These are phyloP conservation scores for Microctonus hyperodae DNA, from an alignment of 2,888 invertebrate genomes.

Conservation along the genomic window DNA sequence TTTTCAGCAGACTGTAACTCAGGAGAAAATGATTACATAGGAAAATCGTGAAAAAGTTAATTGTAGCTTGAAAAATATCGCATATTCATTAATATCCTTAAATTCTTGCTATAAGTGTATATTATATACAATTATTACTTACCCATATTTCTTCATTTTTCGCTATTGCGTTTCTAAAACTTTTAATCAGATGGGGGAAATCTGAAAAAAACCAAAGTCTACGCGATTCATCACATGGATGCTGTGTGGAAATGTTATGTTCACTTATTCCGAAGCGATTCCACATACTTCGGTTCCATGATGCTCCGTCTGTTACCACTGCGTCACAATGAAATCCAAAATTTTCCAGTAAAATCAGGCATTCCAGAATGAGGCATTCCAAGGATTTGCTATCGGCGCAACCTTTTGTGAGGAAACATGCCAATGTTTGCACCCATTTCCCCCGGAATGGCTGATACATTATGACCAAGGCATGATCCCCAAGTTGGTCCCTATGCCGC, in stretches of 20 bases:
- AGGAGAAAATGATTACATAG: too few species aligned
- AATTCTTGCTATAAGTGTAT: too few species aligned
- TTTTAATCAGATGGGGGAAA: conserved; percentile 45
- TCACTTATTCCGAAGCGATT: conserved; percentile 36
- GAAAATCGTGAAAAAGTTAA: too few species aligned
- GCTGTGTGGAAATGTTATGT: conserved; percentile 36
- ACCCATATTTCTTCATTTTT: conserved; percentile 34
- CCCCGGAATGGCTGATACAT: conserved; percentile 44
- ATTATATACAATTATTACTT: too few species aligned
- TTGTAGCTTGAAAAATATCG: too few species aligned
- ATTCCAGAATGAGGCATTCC: conserved; percentile 42
- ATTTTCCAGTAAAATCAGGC: conserved; percentile 37
- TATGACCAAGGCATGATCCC: conserved; percentile 47
- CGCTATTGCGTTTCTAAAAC: conserved; percentile 37
- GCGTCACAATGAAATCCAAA: conserved; percentile 40
- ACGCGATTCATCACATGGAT: conserved; percentile 35
- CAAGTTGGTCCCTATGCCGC: conserved; percentile 31
- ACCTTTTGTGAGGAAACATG: conserved; percentile 43
- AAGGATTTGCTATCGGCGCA: conserved; percentile 37
- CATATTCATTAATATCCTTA: too few species aligned
- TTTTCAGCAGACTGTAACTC: too few species aligned
- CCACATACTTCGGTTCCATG: conserved; percentile 48
- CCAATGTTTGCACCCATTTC: conserved; percentile 44
- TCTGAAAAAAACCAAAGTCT: conserved; percentile 44
- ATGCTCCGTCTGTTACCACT: conserved; percentile 43